Evolutionary conservation across 2,888 invertebrate genomes (phyloP).

Genomic region (Tenthredo amoena): DNA sequence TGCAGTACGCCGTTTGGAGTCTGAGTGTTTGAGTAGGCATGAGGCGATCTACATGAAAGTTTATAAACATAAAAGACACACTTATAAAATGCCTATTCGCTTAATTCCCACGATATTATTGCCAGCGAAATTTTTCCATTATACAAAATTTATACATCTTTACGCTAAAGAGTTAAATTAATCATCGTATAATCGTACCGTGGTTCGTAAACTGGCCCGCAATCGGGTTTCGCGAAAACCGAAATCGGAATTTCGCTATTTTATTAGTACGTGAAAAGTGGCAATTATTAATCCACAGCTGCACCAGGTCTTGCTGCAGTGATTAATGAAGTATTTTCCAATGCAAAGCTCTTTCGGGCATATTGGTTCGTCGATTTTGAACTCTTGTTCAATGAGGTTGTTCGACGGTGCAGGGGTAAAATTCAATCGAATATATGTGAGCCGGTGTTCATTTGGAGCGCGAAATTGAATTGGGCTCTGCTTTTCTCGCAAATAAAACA

Average conservation of each 20-base stretch:
- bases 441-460: not conserved
- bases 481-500: not conserved
- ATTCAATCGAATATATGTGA: slow-evolving; percentile 7
- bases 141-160: not conserved
- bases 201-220: not conserved
- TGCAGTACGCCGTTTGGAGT: not conserved
- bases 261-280: not conserved
- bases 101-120: not conserved
- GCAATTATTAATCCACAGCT: not conserved
- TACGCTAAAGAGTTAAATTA: not conserved
- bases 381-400: not conserved
- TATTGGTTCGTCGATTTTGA: not conserved
- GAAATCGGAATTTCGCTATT: not conserved
- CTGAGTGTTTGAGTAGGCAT: not conserved
- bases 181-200: not conserved
- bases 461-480: not conserved
- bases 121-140: not conserved
- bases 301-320: not conserved
- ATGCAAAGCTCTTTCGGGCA: not conserved
- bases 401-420: not conserved
- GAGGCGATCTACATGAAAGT: not conserved
- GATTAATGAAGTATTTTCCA: slow-evolving; percentile 14
- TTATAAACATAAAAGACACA: slow-evolving; percentile 1
- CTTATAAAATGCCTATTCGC: not conserved
- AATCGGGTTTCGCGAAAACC: not conserved